Conservation (phyloP, 92 coral and sea anemone species). For the Epizoanthus fatuus region DNA sequence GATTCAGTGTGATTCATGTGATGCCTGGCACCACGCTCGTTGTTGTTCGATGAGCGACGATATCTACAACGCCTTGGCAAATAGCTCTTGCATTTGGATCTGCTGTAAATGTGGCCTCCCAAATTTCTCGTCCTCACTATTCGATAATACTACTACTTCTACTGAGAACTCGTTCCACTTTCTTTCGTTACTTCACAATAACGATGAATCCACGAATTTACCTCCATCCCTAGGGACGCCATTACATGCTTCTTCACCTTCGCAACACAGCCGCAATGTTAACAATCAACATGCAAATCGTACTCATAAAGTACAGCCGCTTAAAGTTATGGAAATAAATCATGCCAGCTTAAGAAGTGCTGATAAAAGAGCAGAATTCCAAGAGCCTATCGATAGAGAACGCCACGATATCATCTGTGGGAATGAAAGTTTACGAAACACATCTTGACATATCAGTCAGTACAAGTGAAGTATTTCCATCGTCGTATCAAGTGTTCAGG, state of each 20-base stretch:
- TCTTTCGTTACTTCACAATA: neutral
- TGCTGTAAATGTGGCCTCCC: neutral
- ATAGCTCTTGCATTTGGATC: neutral
- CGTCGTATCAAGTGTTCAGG: neutral
- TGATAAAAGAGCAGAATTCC: neutral
- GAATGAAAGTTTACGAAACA: too few species aligned
- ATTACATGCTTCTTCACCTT: neutral
- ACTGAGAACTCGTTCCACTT: neutral
- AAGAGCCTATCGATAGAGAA: too few species aligned
- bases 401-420: too few species aligned
- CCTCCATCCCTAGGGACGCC: neutral
- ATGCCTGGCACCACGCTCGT: neutral
- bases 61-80: neutral
- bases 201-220: neutral
- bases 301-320: too few species aligned
- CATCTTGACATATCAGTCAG: too few species aligned
- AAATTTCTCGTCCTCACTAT: neutral
- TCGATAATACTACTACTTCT: neutral
- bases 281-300: too few species aligned
- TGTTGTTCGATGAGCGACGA: neutral
- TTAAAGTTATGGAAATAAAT: too few species aligned
- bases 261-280: neutral
- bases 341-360: neutral
- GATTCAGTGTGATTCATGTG: neutral
- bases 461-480: neutral